Base-by-base conservation (phyloP, 92 coral and sea anemone species). In the Metridium senile region DNA sequence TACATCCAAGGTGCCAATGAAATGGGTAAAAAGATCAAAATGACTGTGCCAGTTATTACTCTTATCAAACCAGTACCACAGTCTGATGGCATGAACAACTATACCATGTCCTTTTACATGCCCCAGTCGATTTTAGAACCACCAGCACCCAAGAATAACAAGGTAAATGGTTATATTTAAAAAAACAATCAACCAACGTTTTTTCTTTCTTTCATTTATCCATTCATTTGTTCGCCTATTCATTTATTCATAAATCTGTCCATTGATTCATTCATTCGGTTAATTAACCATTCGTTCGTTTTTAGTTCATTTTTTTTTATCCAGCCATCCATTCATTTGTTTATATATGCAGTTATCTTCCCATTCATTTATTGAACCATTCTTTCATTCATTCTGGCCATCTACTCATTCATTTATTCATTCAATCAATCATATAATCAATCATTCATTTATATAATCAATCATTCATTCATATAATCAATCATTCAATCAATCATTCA, bases 71-170 rank as follows among this genome's bases (percentile, higher is more conserved):
- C 31, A 32, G 16, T n/a, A n/a, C n/a, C n/a, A n/a, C n/a, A n/a
- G 22, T 21, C 45, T 39, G 21, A 1, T 9, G 45, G 23, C 65
- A 19, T 32, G 32, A 10, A 33, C 25, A 82, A 74, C 75, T 63
- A n/a, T 34, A 83, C 77, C 54, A 80, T 85, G 89, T 80, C 86
- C 18, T 85, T 85, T 57, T 85, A 56, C 74, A 59, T 85, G 11
- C 86, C 89, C 2, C 20, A 45, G 1, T 66, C 74, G 0, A 39
- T 39, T 39, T 22, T 54, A 21, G 16, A 52, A 58, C 86, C 89
- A 13, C 89, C 89, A 39, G 1, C 0, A 0, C 89, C 89, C 18
- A 53, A 32, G 20, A 64, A 74, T 11, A 68, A 81, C 18, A 59
- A 59, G 57, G 76, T 79, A 62, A 62, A 35, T 28, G 25, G 56